Base-by-base conservation (phyloP, 2,113 vertebrate species). In the Erpornis zantholeuca region DNA sequence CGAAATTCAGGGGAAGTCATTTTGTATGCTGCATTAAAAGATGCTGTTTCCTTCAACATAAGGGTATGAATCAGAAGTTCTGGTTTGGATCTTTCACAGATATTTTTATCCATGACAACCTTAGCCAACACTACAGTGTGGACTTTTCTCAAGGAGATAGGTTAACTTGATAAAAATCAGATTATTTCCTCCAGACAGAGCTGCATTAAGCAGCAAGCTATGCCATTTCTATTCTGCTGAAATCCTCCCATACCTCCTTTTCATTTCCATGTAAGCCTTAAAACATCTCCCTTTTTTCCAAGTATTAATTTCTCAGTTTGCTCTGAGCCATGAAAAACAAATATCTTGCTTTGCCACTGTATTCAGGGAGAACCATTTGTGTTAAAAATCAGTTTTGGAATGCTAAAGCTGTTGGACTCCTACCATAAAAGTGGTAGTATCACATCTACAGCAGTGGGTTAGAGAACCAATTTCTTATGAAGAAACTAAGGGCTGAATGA, bases 401-500 rank as follows among this genome's bases (percentile, higher is more conserved):
- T 53, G 53, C 36, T 89, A 87, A 97, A 96, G 56, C 81, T 76
- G 69, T 90, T 96, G 93, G 89, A 82, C 17, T 87, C 11, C 36
- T 65, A 45, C 79, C 76, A 91, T 72, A 95, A 94, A 97, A 97
- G 79, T 79, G 17, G 27, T 11, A 69, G 54, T 68, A 65, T 94
- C 88, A 56, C 66, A 35, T 91, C 88, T 84, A 60, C 24, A 76
- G 33, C 86, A 96, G 87, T 65, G 87, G 66, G 85, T 68, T 92
- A 68, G 36, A 92, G 60, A 88, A 66, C 60, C 60, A 92, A 71
- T 82, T 92, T 91, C 60, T 95, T 96, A 84, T 91, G 83, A 77
- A 69, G 95, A 90, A 80, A 70, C 70, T 18, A 89, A 95, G 61
- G 90, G 76, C 54, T 95, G 80, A 96, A 90, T 65, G 60, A 70